Evolutionary conservation across 2,888 invertebrate genomes (phyloP).

Genomic region (Ochlodes sylvanus): DNA sequence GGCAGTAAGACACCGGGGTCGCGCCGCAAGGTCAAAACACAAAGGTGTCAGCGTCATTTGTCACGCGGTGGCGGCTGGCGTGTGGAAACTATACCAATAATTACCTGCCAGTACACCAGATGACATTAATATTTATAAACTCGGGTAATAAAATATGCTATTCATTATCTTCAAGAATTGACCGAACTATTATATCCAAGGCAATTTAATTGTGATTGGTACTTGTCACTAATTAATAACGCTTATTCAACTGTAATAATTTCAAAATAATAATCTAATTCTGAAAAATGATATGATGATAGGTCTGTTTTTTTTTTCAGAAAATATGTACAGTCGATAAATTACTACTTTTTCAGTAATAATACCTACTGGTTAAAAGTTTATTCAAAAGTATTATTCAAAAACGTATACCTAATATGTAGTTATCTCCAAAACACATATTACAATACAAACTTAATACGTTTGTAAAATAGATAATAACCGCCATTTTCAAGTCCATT

Average conservation of each 20-base stretch:
- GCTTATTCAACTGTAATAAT: background rate
- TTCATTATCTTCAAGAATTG: background rate
- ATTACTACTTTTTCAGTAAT: background rate
- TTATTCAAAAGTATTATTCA: too few species aligned
- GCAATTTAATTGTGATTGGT: background rate
- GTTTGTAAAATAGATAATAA: slow-evolving; percentile 9
- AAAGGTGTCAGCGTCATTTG: slow-evolving; percentile 57
- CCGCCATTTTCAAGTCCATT: slow-evolving; percentile 25
- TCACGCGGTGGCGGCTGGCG: slow-evolving; percentile 43
- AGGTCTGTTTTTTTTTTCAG: too few species aligned
- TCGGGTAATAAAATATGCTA: slow-evolving; percentile 45
- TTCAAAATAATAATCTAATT: background rate
- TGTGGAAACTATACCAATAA: slow-evolving; percentile 50
- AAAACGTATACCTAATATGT: too few species aligned
- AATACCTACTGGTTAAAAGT: too few species aligned
- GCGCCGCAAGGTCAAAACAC: slow-evolving; percentile 51
- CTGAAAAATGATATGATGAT: too few species aligned
- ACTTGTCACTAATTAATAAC: background rate
- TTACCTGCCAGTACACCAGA: slow-evolving; percentile 53
- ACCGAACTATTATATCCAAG: slow-evolving; percentile 5
- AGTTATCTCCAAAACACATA: too few species aligned
- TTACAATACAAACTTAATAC: background rate
- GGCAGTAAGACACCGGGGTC: slow-evolving; percentile 46
- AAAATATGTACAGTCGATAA: too few species aligned
- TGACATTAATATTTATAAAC: slow-evolving; percentile 51